Evolutionary conservation across 2,113 vertebrate species (phyloP).

Genomic region (Montifringilla adamsi): DNA sequence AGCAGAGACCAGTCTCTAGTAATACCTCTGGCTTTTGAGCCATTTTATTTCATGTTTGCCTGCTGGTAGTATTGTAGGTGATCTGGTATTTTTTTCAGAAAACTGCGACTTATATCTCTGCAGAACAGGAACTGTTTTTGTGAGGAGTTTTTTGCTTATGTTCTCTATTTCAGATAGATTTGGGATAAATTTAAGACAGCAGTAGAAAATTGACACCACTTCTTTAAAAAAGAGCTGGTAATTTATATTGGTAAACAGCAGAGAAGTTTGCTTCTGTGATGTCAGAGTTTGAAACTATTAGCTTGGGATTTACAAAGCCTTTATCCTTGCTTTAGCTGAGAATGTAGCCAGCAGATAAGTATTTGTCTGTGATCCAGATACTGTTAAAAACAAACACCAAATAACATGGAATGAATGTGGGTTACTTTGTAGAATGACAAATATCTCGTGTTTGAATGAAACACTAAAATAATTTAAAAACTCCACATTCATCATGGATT

Average conservation of each 20-base stretch:
- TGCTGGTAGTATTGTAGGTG: background rate
- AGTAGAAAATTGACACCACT: background rate
- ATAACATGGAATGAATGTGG: background rate
- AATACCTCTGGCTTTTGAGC: background rate
- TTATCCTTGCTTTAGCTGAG: background rate
- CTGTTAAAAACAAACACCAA: background rate
- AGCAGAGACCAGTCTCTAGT: background rate
- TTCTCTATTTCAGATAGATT: background rate
- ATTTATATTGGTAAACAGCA: background rate
- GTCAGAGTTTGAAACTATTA: background rate
- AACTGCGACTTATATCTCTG: background rate
- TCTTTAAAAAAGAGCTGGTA: background rate
- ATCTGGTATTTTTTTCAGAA: background rate
- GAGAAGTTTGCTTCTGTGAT: background rate
- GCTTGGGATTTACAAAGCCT: background rate
- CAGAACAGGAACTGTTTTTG: background rate
- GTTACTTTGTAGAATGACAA: background rate
- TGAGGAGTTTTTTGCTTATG: background rate
- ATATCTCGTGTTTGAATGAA: background rate
- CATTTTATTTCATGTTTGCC: background rate
- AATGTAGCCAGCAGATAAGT: background rate
- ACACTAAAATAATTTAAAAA: background rate
- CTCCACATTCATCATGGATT: background rate
- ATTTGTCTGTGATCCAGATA: background rate
- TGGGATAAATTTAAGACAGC: background rate